Base-by-base conservation (phyloP, 53 echinoderm and acorn worm species). In the Patiria pectinifera region DNA sequence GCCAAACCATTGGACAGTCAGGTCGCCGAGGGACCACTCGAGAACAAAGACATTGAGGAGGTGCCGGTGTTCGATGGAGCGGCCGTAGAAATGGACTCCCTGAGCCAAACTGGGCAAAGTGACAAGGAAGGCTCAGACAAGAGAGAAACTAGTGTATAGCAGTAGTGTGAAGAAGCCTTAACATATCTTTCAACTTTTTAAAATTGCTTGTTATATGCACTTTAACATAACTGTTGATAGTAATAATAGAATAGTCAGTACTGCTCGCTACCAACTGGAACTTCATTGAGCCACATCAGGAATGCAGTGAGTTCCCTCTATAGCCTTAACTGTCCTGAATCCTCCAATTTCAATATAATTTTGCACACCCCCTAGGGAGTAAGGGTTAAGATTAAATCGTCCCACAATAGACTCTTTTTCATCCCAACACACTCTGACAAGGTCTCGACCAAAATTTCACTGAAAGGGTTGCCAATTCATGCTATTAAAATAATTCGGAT, bases 101-200 rank as follows among this genome's bases (percentile, higher is more conserved):
- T 90, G 11, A 81, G 81, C 69, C 90, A 90, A 77, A 77, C 87
- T 45, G 90, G 48, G 3, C 90, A 80, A 1, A 90, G 90, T 48
- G 90, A 90, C 22, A 80, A 90, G 63, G 88, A 88, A 10, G 88
- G 88, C 59, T 86, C 92, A 23, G 95, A 95, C 48, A 95, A 95
- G 70, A 59, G 92, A 70, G 95, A 95, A 85, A 95, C 95, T 16
- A 95, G 95, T 85, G 95, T 95, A 80, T 95, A 91, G 83, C 72
- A 69, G 14, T 16, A 53, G 47, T 44, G 24, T 23, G 9, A 9
- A 24, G 24, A 23, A 74, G 74, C 22, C 24, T 24, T 9, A 74
- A 74, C 80, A 47, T 11, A 76, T 76, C 25, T 76, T 76, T 25
- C 76, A 35, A 46, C 47, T 45, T 79, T 79, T 66, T 66, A 3